Percentiles rank a stretch among this genome's conserved stretches.
These are phyloP conservation scores for Caenorhabditis sp. DNA, from an alignment of 2,888 invertebrate species.

Conservation along the genomic window DNA sequence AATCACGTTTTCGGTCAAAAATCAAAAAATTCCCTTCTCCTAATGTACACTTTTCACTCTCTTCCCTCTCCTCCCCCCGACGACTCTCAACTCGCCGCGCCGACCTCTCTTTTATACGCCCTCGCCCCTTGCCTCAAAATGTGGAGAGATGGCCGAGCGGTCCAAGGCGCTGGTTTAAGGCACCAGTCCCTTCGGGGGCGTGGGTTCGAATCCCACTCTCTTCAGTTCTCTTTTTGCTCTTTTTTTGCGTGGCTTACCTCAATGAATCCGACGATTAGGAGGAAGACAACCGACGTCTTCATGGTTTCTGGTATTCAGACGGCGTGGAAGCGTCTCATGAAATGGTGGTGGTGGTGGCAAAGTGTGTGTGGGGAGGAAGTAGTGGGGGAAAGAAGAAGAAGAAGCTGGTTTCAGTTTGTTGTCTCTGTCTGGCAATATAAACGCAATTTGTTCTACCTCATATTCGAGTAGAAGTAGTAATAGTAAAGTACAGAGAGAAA, in stretches of 20 bases:
- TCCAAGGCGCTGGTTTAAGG: constrained; percentile 94
- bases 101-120: constrained; percentile 91
- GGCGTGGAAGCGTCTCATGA: constrained; percentile 54
- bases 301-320: constrained; percentile 39
- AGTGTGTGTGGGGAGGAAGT: no score
- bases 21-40: neutral
- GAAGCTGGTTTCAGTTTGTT: constrained; percentile 43
- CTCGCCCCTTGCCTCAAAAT: constrained; percentile 87
- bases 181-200: constrained; percentile 90
- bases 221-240: constrained; percentile 57
- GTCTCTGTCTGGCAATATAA: constrained; percentile 42
- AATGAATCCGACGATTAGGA: constrained; percentile 13
- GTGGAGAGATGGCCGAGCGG: constrained; percentile 88
- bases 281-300: constrained; percentile 36
- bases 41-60: neutral
- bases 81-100: neutral
- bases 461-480: constrained; percentile 39
- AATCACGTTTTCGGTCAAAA: constrained; percentile 6
- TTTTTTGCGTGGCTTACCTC: constrained; percentile 35
- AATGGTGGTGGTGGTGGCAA: constrained; percentile 9
- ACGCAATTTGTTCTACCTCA: constrained; percentile 65
- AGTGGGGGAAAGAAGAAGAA: neutral
- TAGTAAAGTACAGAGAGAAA: constrained; percentile 65
- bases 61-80: neutral
- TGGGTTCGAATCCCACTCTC: constrained; percentile 91